Base-by-base conservation (phyloP, 2,113 vertebrate genomes). In the Prochilodus magdalenae region DNA sequence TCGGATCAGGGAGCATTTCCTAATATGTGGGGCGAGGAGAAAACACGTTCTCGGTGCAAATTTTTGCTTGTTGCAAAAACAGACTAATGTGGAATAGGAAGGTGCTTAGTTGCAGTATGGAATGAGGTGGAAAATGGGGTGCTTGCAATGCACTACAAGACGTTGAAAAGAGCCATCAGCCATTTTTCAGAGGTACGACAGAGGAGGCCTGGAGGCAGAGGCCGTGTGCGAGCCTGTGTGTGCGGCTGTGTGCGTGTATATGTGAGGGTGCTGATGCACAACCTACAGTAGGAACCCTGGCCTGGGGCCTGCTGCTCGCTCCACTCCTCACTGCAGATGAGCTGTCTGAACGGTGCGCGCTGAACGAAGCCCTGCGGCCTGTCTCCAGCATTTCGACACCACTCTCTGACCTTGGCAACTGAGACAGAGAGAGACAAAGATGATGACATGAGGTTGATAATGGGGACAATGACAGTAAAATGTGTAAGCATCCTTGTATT, bases 281-380 rank as follows among this genome's bases (percentile, higher is more conserved):
- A 77, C 66, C 77, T 88, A 74, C 62, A 84, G 60, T 79, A 82
- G 85, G 44, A 87, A 91, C 89, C 89, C 84, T 91, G 86, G 88
- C 85, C 84, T 86, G 80, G 70, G 88, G 84, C 84, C 85, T 87
- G 82, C 81, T 80, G 73, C 81, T 83, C 69, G 60, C 74, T 76
- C 84, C 73, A 83, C 73, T 84, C 79, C 84, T 79, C 71, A 72
- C 78, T 66, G 78, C 49, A 69, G 80, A 75, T 80, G 88, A 71
- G 79, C 83, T 80, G 83, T 82, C 77, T 84, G 86, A 82, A 75
- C 62, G 67, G 14, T 73, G 75, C 51, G n/a, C 72, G 16, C 78
- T 77, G 53, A 57, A 72, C 60, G 67, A 80, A 78, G 78, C 63
- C 78, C 73, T 80, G 77, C 73, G 77, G 47, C 77, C 63, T 30